phyloP scores from a whole-genome alignment of 2,888 invertebrate species.

The Oxytorus armatus region DNA sequence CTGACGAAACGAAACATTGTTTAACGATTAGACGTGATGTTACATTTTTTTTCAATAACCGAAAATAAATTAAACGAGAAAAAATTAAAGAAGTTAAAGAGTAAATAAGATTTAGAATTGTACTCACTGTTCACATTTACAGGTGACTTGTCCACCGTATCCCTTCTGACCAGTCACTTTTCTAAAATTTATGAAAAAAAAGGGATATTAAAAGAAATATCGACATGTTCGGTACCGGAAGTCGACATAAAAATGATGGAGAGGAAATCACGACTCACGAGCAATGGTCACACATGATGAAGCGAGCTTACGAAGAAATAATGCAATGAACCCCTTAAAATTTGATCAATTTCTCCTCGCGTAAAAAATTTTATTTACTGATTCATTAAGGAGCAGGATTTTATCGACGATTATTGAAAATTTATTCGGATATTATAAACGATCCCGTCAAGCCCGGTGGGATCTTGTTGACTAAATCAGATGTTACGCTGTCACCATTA shows the following conservation, averaged over 20 bases:
- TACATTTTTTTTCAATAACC: slow-evolving; percentile 3
- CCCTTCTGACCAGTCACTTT: slow-evolving; percentile 77
- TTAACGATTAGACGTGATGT: neutral
- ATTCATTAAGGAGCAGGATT: neutral
- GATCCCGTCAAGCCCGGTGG: neutral
- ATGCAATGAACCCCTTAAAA: neutral
- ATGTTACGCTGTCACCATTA: slow-evolving; percentile 46
- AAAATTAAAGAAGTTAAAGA: neutral
- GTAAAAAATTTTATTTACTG: neutral
- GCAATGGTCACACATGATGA: slow-evolving; percentile 78
- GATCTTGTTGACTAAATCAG: slow-evolving; percentile 51
- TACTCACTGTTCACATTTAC: slow-evolving; percentile 77
- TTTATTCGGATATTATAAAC: slow-evolving; percentile 2
- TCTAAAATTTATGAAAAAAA: slow-evolving; percentile 64
- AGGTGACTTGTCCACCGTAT: slow-evolving; percentile 78
- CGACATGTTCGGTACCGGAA: neutral
- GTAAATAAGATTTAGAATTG: too few species aligned
- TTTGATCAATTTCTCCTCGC: neutral
- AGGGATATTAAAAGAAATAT: neutral
- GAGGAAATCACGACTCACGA: slow-evolving; percentile 72
- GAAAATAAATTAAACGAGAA: neutral
- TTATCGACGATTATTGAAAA: slow-evolving; percentile 26
- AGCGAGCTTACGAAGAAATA: neutral
- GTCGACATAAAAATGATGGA: neutral
- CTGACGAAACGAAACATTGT: slow-evolving; percentile 56